Evolutionary conservation across 2,888 invertebrate species (phyloP).

Genomic region (Brachylomia viminalis): DNA sequence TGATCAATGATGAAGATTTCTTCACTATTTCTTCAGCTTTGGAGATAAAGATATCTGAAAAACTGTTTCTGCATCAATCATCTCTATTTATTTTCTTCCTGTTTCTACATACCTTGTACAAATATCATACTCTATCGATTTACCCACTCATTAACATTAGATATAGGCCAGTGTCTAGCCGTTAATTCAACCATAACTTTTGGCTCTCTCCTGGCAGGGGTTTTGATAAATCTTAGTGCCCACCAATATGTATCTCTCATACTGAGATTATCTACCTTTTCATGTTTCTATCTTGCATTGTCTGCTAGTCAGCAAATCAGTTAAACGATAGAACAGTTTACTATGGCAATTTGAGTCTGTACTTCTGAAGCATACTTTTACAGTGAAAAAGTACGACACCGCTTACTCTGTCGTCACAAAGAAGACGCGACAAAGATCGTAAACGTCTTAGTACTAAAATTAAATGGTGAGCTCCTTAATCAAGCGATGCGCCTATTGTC

Average conservation of each 20-base stretch:
- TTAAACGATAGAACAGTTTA: background rate
- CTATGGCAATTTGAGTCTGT: background rate
- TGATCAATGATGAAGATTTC: background rate
- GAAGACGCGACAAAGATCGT: constrained; percentile 81
- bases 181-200: background rate
- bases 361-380: constrained; percentile 31
- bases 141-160: background rate
- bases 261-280: background rate
- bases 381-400: constrained; percentile 38
- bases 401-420: constrained; percentile 77
- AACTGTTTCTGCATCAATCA: background rate
- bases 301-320: too few relatives aligned
- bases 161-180: background rate
- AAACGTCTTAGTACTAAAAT: constrained; percentile 80
- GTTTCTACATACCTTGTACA: background rate
- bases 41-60: background rate
- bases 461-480: constrained; percentile 76
- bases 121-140: background rate
- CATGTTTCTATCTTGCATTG: background rate
- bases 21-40: too few relatives aligned
- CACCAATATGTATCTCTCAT: too few relatives aligned
- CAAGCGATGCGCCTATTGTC: constrained; percentile 57
- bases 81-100: background rate
- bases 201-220: background rate
- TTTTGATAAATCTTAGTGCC: background rate